These are phyloP conservation scores for Brenthis hecate DNA, from an alignment of 2,888 invertebrate genomes.

Conservation along the genomic window DNA sequence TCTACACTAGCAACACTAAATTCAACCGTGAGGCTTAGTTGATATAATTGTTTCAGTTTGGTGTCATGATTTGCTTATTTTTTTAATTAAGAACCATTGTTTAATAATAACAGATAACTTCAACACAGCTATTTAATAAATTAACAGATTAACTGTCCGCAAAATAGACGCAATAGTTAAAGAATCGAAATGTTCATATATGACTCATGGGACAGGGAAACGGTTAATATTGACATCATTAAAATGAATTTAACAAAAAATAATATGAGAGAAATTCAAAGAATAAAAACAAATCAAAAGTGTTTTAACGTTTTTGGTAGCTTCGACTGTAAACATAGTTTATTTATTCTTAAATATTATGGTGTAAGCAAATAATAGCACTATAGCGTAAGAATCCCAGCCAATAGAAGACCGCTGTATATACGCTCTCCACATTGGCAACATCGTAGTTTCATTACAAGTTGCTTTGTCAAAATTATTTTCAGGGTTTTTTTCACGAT, in stretches of 20 bases:
- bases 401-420: conserved; percentile 56
- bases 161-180: no score
- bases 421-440: conserved; percentile 53
- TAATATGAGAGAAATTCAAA: no score
- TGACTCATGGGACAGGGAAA: no score
- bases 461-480: conserved; percentile 12
- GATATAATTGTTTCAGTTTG: conserved; percentile 7
- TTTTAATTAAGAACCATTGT: background rate
- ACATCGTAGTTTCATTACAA: conserved; percentile 20
- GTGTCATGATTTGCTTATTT: conserved; percentile 15
- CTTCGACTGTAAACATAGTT: background rate
- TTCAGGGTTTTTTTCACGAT: background rate
- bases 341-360: background rate
- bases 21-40: conserved; percentile 72
- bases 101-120: no score
- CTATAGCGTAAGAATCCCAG: conserved; percentile 24
- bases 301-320: no score
- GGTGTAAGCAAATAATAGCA: conserved; percentile 33
- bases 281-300: no score
- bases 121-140: no score
- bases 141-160: no score
- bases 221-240: no score
- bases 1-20: conserved; percentile 76
- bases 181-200: no score
- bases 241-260: no score